These are phyloP conservation scores for Tychaedon coryphoeus DNA, from an alignment of 2,113 vertebrate genomes.

Conservation along the genomic window DNA sequence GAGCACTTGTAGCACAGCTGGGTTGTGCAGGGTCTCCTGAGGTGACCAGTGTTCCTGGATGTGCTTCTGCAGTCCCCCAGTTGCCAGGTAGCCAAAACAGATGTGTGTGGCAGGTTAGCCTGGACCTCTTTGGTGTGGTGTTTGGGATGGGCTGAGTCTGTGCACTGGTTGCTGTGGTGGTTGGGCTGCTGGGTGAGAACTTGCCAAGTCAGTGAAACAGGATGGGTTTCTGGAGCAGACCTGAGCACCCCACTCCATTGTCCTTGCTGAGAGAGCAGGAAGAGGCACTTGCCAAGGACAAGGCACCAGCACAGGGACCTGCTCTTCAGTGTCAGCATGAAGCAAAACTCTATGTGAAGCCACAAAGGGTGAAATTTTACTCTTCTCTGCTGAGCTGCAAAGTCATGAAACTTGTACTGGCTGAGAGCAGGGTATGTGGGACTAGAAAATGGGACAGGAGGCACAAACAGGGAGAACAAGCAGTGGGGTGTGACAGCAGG, in stretches of 20 bases:
- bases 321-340: rapidly evolving
- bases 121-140: background rate
- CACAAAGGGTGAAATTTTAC: background rate
- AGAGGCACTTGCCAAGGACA: rapidly evolving
- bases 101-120: background rate
- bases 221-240: background rate
- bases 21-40: background rate
- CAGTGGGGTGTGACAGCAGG: background rate
- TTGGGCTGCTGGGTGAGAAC: background rate
- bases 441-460: background rate
- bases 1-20: background rate
- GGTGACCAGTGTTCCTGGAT: background rate
- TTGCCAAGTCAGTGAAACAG: background rate
- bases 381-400: background rate
- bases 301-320: background rate
- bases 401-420: background rate
- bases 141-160: background rate
- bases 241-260: background rate
- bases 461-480: background rate
- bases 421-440: background rate
- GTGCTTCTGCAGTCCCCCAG: background rate
- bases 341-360: background rate
- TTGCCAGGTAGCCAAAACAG: background rate
- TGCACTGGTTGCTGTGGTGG: background rate
- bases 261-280: background rate